Percentiles rank a stretch among this genome's conserved stretches.
Conservation (phyloP, 2,113 vertebrate species). For the Tenebrosternarchus preto region DNA sequence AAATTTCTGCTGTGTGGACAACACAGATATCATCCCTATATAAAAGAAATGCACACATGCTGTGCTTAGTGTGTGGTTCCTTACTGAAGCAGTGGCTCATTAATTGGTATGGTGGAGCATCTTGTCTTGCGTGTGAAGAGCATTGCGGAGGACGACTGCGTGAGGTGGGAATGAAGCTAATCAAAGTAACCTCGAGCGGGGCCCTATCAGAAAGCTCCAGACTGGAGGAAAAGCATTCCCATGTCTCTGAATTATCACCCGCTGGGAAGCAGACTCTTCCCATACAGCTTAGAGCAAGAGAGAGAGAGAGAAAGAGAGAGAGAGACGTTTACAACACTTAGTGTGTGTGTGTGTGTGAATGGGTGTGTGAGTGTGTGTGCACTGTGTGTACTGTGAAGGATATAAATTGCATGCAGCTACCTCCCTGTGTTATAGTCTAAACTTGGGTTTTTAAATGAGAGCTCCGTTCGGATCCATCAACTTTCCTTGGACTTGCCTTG, state of each 20-base stretch:
- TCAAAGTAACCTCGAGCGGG: slow-evolving; percentile 76
- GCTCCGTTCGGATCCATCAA: slow-evolving; percentile 7
- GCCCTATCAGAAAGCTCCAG: slow-evolving; percentile 75
- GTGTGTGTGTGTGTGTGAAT: slow-evolving; percentile 14
- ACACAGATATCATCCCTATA: slow-evolving; percentile 2
- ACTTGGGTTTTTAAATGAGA: background rate
- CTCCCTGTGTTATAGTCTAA: background rate
- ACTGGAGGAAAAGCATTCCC: slow-evolving; percentile 69
- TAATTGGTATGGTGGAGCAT: slow-evolving; percentile 65
- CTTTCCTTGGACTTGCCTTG: background rate
- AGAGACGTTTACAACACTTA: background rate
- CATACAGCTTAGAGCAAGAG: slow-evolving; percentile 56
- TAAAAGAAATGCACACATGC: slow-evolving; percentile 37
- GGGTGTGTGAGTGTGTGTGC: background rate
- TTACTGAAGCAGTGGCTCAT: slow-evolving; percentile 72
- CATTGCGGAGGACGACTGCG: slow-evolving; percentile 64
- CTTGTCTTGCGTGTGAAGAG: slow-evolving; percentile 57
- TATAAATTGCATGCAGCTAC: slow-evolving; percentile 14
- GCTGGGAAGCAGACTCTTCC: slow-evolving; percentile 58
- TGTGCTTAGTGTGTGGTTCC: slow-evolving; percentile 55
- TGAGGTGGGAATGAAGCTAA: slow-evolving; percentile 74
- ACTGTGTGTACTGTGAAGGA: slow-evolving; percentile 41
- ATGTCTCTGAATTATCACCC: slow-evolving; percentile 70
- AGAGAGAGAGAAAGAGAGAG: background rate
- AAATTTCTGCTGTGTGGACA: slow-evolving; percentile 10